Evolutionary conservation across 2,113 vertebrate species (phyloP).

Genomic region (Brachionichthys hirsutus): DNA sequence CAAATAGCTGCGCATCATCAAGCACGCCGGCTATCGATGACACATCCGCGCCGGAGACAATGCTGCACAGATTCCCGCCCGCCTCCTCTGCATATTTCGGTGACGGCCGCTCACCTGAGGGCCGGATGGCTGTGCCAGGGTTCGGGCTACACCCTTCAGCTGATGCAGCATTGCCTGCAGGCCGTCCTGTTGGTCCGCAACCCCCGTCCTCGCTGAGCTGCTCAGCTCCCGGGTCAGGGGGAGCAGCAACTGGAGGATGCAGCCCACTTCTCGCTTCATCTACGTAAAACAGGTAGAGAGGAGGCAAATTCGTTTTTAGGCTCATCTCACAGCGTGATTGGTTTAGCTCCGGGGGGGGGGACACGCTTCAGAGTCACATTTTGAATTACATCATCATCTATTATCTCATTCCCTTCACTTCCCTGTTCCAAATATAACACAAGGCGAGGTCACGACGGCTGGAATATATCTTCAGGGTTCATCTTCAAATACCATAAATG

Average conservation of each 20-base stretch:
- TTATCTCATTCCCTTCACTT: no score
- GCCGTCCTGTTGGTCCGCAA: conserved; percentile 32
- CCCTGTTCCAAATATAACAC: conserved; percentile 30
- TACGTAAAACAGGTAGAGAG: conserved; percentile 28
- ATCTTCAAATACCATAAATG: background rate
- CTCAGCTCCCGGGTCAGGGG: conserved; percentile 48
- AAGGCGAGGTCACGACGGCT: background rate
- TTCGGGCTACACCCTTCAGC: conserved; percentile 66
- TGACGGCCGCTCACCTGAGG: conserved; percentile 59
- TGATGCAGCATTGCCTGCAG: conserved; percentile 57
- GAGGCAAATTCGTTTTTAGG: background rate
- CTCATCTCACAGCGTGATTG: background rate
- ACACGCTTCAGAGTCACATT: background rate
- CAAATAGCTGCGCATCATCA: background rate
- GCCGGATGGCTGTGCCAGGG: conserved; percentile 45
- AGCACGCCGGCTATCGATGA: background rate
- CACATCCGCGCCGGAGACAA: conserved; percentile 4
- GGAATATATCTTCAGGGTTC: background rate
- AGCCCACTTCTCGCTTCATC: conserved; percentile 68
- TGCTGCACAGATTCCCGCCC: no score
- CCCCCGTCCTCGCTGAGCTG: conserved; percentile 11
- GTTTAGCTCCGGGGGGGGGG: background rate
- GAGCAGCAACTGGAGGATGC: conserved; percentile 64
- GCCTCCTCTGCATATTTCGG: background rate
- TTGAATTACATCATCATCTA: conserved; percentile 27